Evolutionary conservation across 2,797 vertebrate genomes (phyloP).

Genomic region (Rhabdophis nuchalis): DNA sequence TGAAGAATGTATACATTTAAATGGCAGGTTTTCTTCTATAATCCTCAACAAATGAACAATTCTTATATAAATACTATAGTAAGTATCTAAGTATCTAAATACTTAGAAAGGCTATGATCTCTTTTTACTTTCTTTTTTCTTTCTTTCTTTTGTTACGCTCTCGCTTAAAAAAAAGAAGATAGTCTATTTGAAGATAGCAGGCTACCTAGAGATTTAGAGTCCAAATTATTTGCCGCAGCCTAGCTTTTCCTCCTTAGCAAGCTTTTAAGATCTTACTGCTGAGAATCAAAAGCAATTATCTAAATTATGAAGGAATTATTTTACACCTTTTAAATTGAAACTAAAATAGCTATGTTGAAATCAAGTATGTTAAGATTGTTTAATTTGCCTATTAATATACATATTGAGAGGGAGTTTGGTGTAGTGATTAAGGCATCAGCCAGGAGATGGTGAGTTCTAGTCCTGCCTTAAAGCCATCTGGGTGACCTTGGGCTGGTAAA

Average conservation of each 20-base stretch:
- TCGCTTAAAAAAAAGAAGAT: not conserved
- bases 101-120: not conserved
- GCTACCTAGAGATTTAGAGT: not conserved
- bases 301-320: not conserved
- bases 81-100: too few species aligned
- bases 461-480: not conserved
- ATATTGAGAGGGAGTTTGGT: not conserved
- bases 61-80: not conserved
- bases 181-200: not conserved
- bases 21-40: not conserved
- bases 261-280: not conserved
- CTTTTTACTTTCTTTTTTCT: not conserved
- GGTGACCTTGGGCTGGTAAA: not conserved
- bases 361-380: not conserved
- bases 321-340: not conserved
- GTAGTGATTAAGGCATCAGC: not conserved
- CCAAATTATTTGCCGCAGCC: not conserved
- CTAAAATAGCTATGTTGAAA: not conserved
- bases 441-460: not conserved
- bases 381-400: not conserved
- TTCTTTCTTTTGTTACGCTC: not conserved
- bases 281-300: not conserved
- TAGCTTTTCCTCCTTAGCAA: not conserved
- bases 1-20: not conserved
- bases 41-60: not conserved